Base-by-base conservation (phyloP, 1,140 invertebrate species). In the Sycophila sp. region DNA sequence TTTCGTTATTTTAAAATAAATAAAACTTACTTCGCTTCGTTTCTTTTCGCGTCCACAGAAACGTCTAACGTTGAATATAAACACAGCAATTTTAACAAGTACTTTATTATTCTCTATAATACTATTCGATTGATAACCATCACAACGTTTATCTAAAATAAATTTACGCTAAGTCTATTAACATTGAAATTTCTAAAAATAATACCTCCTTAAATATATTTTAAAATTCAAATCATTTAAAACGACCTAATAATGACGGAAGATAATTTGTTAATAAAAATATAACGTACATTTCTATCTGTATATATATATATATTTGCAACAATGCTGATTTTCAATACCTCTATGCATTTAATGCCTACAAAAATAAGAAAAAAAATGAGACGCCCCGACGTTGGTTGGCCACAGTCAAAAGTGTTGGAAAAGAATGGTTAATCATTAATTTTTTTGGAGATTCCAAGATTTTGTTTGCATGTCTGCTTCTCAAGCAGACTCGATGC, bases 401-500 rank as follows among this genome's bases (percentile, higher is more conserved):
- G n/a, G n/a, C n/a, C n/a, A n/a, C n/a, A n/a, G n/a, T n/a, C n/a
- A n/a, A n/a, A n/a, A n/a, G n/a, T n/a, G n/a, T n/a, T n/a, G n/a
- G n/a, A n/a, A n/a, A n/a, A n/a, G n/a, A n/a, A n/a, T n/a, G n/a
- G n/a, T n/a, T n/a, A n/a, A n/a, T n/a, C n/a, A n/a, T n/a, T n/a
- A n/a, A n/a, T n/a, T n/a, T n/a, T n/a, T n/a, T 65, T 28, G 32
- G 11, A 53, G 28, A 65, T 55, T 40, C 13, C 10, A 51, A 15
- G 15, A 51, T 59, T 26, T 59, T 42, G 45, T 34, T 26, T 42
- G 45, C 2, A 40, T 40, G 6, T 22, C 15, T 2, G n/a, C 11
- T 60, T 2, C 55, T 55, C 58, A 62, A 63, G 58, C 13, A 24
- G 32, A 69, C 38, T 55, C 67, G 58, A 69, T 22, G 38, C 45